Percentiles rank a stretch among this genome's conserved stretches.
Conservation (phyloP, 2,113 vertebrate species). For the Rhinogobius similis region DNA sequence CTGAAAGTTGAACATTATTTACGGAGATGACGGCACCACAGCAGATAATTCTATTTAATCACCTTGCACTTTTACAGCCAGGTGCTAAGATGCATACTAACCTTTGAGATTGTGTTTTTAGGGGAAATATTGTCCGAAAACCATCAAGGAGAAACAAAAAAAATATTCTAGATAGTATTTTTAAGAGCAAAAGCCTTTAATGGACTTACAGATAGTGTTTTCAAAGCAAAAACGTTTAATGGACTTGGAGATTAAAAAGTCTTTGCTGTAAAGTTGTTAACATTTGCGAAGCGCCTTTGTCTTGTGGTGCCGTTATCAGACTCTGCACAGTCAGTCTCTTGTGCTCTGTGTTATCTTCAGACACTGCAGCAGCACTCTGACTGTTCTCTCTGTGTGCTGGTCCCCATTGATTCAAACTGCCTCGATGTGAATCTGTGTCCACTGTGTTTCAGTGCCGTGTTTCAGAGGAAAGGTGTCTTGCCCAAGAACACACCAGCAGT, state of each 20-base stretch:
- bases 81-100: no score
- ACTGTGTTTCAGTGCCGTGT: not conserved
- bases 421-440: constrained; percentile 8
- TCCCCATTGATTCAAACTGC: constrained; percentile 1
- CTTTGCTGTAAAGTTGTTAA: constrained; percentile 1
- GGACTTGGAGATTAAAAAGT: constrained; percentile 7
- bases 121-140: no score
- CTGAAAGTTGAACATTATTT: no score
- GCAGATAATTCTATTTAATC: no score
- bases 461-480: not conserved
- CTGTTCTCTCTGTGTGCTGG: constrained; percentile 10
- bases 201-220: constrained; percentile 4
- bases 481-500: no score
- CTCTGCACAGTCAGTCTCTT: constrained; percentile 4
- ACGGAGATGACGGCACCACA: no score
- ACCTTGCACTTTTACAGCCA: no score
- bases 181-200: not conserved
- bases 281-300: no score
- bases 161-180: not conserved
- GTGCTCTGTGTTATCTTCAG: constrained; percentile 34
- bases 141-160: no score
- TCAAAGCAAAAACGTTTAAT: not conserved
- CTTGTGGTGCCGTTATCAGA: constrained; percentile 23
- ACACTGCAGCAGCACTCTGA: constrained; percentile 27
- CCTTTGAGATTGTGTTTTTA: no score